Percentiles rank a stretch among this genome's conserved stretches.
Evolutionary conservation across 2,113 vertebrate genomes (phyloP).

Genomic region (Caranx melampygus): DNA sequence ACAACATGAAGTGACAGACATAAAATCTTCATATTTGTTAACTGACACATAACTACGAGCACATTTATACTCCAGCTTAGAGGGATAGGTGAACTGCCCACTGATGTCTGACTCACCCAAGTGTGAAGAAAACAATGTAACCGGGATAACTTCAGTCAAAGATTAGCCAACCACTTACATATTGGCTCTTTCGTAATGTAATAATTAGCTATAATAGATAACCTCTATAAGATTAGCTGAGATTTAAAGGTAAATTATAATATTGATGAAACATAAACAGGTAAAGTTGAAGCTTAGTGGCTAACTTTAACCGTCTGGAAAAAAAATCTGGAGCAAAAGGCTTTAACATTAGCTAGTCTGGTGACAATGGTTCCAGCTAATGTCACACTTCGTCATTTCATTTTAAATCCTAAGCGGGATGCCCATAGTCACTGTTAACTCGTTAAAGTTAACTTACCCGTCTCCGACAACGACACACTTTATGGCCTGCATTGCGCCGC

Average conservation of each 20-base stretch:
- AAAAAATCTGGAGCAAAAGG: conserved; percentile 3
- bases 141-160: background rate
- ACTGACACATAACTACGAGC: background rate
- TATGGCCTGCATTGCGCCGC: conserved; percentile 93
- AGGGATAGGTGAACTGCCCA: background rate
- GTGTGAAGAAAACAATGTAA: conserved; percentile 7
- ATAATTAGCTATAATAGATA: background rate
- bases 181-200: background rate
- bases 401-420: background rate
- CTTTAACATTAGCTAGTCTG: background rate
- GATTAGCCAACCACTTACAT: conserved; percentile 8
- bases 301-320: conserved; percentile 28
- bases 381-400: background rate
- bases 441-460: conserved; percentile 88
- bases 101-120: conserved; percentile 41
- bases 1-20: background rate
- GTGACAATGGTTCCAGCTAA: background rate
- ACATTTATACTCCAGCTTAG: background rate
- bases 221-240: background rate
- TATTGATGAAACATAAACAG: background rate
- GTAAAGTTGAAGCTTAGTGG: conserved; percentile 37
- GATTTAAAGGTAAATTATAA: rapidly evolving
- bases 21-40: background rate
- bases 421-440: background rate
- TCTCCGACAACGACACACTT: conserved; percentile 99